Conservation (phyloP, 2,797 vertebrate genomes). For the Etheostoma nigrum region DNA sequence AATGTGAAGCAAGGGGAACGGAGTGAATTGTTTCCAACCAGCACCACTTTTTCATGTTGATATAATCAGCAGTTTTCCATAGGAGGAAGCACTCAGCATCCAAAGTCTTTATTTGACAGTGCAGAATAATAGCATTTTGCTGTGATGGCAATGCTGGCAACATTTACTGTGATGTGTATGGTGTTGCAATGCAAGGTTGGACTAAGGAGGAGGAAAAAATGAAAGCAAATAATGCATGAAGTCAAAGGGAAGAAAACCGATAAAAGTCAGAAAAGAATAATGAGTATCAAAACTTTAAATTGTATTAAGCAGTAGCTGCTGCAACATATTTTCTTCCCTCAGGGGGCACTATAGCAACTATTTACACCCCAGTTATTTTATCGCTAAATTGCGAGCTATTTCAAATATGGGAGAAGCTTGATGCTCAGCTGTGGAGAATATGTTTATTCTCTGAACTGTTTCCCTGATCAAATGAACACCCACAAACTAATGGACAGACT, state of each 20-base stretch:
- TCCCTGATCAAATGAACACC: slow-evolving; percentile 16
- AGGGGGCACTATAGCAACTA: slow-evolving; percentile 13
- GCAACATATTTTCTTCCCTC: slow-evolving; percentile 17
- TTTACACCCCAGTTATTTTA: slow-evolving; percentile 40
- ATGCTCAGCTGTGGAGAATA: slow-evolving; percentile 30
- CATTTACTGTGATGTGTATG: slow-evolving; percentile 28
- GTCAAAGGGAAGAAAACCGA: background rate
- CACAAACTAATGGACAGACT: slow-evolving; percentile 14
- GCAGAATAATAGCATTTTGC: slow-evolving; percentile 27
- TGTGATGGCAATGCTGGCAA: slow-evolving; percentile 5
- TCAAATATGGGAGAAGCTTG: slow-evolving; percentile 18
- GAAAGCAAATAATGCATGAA: background rate
- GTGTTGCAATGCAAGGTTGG: slow-evolving; percentile 1
- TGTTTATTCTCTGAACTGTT: slow-evolving; percentile 29
- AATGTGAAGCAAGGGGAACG: slow-evolving; percentile 3
- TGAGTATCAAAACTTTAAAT: slow-evolving; percentile 25
- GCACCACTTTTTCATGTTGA: slow-evolving; percentile 5
- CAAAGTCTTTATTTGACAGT: slow-evolving; percentile 12
- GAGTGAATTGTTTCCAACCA: slow-evolving; percentile 14
- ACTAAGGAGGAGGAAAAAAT: background rate
- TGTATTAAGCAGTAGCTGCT: slow-evolving; percentile 3
- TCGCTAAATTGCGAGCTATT: slow-evolving; percentile 26
- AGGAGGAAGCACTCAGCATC: slow-evolving; percentile 1
- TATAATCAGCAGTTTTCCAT: slow-evolving; percentile 32
- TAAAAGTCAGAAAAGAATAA: slow-evolving; percentile 7